Base-by-base conservation (phyloP, 2,797 vertebrate genomes). In the Bovichtus diacanthus region DNA sequence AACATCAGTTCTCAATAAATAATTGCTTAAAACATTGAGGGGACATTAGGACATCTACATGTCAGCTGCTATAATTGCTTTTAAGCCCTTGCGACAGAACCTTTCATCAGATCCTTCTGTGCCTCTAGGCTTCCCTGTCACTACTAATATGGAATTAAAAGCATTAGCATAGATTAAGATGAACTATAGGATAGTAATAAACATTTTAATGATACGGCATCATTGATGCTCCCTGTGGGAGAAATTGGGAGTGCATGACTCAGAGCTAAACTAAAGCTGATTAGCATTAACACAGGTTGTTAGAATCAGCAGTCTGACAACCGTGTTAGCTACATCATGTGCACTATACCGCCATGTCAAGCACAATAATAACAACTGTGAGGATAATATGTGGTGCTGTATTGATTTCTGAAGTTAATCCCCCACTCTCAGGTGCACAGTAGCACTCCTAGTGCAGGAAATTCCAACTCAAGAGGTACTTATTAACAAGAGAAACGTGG, bases 91-190 rank as follows among this genome's bases (percentile, higher is more conserved):
- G 21, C 21, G 27, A 27, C 44, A 19, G n/a, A 23, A 16, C 34
- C 50, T 55, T 74, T 78, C 15, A 76, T 68, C 7, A 64, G n/a
- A 70, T 74, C 39, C 1, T 69, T 78, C 16, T 70, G 23, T 36
- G 15, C 67, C 70, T 36, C 56, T 41, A 54, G 60, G 69, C 31
- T 38, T 64, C 54, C 9, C 67, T 59, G 56, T 77, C 75, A 59
- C 38, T 64, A 44, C 44, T 68, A 51, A 80, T 73, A 43, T 19
- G 34, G 31, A 63, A 81, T 74, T 79, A 81, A 70, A 67, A 54
- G 62, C 50, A 78, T 81, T 82, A 78, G 49, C 31, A 46, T 19
- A 63, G 77, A 79, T 82, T 78, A 76, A 71, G 29, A 82, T 68
- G 61, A 81, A 81, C 65, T 70, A 41, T 38, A 73, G 51, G 50